A percentile compares a stretch with the other conserved stretches of the same genome.
Conservation (phyloP, 2,888 invertebrate genomes). For the Aspidiotus destructor region DNA sequence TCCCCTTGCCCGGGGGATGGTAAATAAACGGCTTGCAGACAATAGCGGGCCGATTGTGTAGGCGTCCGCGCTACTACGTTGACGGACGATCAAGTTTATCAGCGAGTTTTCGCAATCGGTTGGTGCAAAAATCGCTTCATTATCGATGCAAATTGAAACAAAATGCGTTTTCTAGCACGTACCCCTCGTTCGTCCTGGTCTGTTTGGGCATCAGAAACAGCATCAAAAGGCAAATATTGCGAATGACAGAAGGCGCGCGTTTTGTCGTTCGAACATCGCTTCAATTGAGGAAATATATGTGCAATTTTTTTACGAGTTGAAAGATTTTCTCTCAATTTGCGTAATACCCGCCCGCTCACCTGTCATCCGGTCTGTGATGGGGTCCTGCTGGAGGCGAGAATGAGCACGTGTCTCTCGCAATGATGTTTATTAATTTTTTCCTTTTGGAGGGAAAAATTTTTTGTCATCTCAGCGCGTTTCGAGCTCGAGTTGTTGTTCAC, state of each 20-base stretch:
- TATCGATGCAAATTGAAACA: slow-evolving; percentile 21
- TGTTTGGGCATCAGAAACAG: not conserved
- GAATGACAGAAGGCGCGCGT: not conserved
- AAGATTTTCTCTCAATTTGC: no score
- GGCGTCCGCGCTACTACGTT: not conserved
- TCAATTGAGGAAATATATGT: no score
- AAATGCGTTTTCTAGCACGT: slow-evolving; percentile 11
- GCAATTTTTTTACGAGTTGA: no score
- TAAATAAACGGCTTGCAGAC: not conserved
- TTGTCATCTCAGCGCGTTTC: no score
- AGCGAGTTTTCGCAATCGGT: not conserved
- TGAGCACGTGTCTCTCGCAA: no score
- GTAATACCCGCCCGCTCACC: no score
- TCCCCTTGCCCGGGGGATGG: not conserved
- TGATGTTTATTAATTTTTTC: no score
- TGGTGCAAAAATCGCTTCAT: slow-evolving; percentile 14
- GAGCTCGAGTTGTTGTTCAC: no score
- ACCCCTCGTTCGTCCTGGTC: not conserved
- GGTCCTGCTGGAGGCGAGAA: no score
- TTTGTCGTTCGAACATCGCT: not conserved
- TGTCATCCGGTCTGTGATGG: no score
- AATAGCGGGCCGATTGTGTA: not conserved
- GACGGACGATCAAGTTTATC: not conserved
- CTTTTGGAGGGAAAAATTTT: no score
- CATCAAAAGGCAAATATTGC: not conserved